Base-by-base conservation (phyloP, 30 jellyfish, hydroid and myxozoan genomes). In the Cassiopea xamachana region DNA sequence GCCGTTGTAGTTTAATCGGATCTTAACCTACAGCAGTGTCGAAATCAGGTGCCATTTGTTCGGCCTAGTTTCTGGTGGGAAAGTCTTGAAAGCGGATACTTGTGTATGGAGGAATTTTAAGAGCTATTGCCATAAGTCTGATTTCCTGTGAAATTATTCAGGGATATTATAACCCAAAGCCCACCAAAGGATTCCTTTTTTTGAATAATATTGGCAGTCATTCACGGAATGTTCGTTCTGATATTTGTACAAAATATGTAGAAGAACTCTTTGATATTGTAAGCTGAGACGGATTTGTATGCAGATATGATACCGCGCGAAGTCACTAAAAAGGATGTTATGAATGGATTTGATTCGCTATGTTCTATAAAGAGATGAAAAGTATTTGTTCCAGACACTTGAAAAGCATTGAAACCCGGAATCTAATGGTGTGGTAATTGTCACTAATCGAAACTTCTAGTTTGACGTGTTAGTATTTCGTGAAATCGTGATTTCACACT, bases 351-450 rank as follows among this genome's bases (percentile, higher is more conserved):
- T 62, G 14, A 62, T 17, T 13, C 2, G 43, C 2, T 17, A 8
- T 62, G 2, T 17, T 8, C 14, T 62, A 27, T 62, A 62, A 62
- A 62, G 74, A 13, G 74, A 62, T 62, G 74, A 62, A 17, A 14
- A 62, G 14, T 4, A 17, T 62, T 62, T 58, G 69, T 6, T 62
- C 74, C 2, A 62, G 43, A 62, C 4, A 2, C 69, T 82, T 82
- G 43, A 17, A 58, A 51, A 14, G 46, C 50, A 70, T 48, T 60
- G 17, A 64, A 69, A 18, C 90, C 90, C 90, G 90, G 90, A 82
- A 82, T 62, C 67, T 55, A 67, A 55, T 79, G 60, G 73, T 47
- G 67, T 49, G 43, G 74, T 3, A 17, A 8, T 62, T 27, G 4
- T 17, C 43, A 62, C 19, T 62, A 62, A 62, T 4, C 74, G 2